These are phyloP conservation scores for Ectropis grisescens DNA, from an alignment of 1,140 invertebrate species.

Conservation along the genomic window DNA sequence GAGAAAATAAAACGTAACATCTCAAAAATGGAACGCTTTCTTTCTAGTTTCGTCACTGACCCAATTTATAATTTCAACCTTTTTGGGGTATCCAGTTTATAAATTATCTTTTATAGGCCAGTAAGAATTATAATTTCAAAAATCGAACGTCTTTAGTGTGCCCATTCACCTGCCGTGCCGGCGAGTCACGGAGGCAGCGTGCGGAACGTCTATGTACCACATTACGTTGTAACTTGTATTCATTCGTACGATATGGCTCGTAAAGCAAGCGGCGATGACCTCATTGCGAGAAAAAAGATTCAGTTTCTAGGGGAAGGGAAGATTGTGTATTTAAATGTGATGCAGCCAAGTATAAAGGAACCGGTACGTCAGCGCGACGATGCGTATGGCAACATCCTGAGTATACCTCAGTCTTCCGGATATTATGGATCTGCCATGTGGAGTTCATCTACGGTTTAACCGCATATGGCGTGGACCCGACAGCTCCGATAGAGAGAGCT, in stretches of 20 bases:
- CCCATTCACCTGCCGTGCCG: constrained; percentile 27
- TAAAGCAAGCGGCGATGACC: constrained; percentile 30
- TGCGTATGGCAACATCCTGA: constrained; percentile 18
- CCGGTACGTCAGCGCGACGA: constrained; percentile 15
- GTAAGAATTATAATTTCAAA: no score
- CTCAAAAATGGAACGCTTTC: no score
- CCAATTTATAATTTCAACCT: no score
- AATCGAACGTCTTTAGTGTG: constrained; percentile 18
- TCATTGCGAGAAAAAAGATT: constrained; percentile 35
- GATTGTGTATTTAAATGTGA: constrained; percentile 25
- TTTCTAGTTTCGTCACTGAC: no score
- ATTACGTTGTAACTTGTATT: constrained; percentile 24
- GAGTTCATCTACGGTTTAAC: background rate
- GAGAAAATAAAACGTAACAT: constrained; percentile 14
- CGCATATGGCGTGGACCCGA: constrained; percentile 38
- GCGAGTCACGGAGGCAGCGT: constrained; percentile 20
- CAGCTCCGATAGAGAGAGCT: constrained; percentile 20
- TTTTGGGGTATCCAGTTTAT: no score
- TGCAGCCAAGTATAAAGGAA: constrained; percentile 18
- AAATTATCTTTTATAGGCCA: no score
- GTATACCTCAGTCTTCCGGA: constrained; percentile 14
- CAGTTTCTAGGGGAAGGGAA: constrained; percentile 16
- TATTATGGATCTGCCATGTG: constrained; percentile 25
- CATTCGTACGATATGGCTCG: constrained; percentile 26
- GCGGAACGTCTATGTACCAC: constrained; percentile 19